A percentile compares a stretch with the other conserved stretches of the same genome.
phyloP scores from a whole-genome alignment of 2,113 vertebrate species.

The Microtus pennsylvanicus region DNA sequence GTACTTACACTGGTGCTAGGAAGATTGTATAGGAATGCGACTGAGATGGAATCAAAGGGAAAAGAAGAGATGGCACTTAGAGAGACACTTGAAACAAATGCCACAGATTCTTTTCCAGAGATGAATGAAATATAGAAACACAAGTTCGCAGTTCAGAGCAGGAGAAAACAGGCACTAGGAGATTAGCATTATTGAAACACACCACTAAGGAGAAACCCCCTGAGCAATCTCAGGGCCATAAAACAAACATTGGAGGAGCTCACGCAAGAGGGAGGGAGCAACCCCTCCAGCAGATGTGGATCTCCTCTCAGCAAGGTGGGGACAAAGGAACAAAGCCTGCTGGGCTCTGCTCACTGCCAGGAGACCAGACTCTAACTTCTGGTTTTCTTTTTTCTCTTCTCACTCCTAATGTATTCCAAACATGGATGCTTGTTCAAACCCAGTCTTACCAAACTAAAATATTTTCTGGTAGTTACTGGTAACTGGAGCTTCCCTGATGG shows the following conservation, averaged over 20 bases:
- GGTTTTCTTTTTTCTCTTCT: not conserved
- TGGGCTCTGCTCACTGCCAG: not conserved
- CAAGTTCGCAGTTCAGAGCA: not conserved
- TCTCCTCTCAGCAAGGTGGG: not conserved
- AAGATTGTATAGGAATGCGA: not conserved
- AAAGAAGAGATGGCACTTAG: not conserved
- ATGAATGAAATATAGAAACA: not conserved
- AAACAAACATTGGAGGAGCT: not conserved
- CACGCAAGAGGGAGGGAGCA: not conserved
- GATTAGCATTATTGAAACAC: not conserved
- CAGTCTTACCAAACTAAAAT: slow-evolving; percentile 8
- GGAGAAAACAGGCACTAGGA: not conserved
- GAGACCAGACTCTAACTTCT: not conserved
- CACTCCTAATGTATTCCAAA: not conserved
- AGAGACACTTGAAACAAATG: not conserved
- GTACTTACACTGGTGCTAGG: not conserved
- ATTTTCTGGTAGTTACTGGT: not conserved
- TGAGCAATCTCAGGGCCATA: not conserved
- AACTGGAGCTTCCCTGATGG: not conserved
- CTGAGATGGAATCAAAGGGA: not conserved
- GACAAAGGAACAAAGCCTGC: not conserved
- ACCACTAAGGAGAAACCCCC: not conserved
- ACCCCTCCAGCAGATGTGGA: not conserved
- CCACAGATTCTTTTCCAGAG: not conserved
- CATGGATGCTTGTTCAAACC: not conserved